Evolutionary conservation across 2,888 invertebrate species (phyloP), one percentile per base, ranked within the genome.

Genomic region (Chrysolina americana): DNA sequence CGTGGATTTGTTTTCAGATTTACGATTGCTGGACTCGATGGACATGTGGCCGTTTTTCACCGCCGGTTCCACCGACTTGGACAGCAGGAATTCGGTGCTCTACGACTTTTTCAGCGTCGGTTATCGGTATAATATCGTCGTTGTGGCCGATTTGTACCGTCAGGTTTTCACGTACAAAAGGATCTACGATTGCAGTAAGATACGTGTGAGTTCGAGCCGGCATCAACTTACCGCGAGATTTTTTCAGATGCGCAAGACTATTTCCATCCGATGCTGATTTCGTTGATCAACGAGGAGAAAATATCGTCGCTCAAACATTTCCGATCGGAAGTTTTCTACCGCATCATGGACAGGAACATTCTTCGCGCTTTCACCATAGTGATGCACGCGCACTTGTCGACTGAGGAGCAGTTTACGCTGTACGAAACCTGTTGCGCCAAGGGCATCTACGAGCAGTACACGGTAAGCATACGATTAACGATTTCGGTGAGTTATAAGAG

Each of bases 101-200:
- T 56, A 28, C 9, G 71, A 72, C 0, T 82, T 83, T 53, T 76
- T 83, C 9, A 76, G 76, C 19, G 13, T 59, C 0, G 81, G 77
- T 0, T 79, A 77, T 59, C 48, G 56, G 11, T 21, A 71, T 5
- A 82, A 81, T 23, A 71, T 79, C 9, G 70, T 76, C 13, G 76
- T 73, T 3, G 79, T 80, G 9, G 79, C 76, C 6, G 78, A 82
- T 23, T 69, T 83, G 56, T 80, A 79, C 59, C 78, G 80, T 13
- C 74, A 76, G 1, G 70, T 81, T 11, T 75, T 72, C 59, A 73
- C 71, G 15, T 72, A 36, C 41, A 68, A 65, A 10, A 64, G 50
- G 13, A 74, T 77, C 36, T 69, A 70, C 28, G 65, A 68, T 44
- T 77, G 65, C 47, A 76, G 79, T 77, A 72, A 76, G 23, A 28